Evolutionary conservation across 2,113 vertebrate species (phyloP).

Genomic region (Perca fluviatilis): DNA sequence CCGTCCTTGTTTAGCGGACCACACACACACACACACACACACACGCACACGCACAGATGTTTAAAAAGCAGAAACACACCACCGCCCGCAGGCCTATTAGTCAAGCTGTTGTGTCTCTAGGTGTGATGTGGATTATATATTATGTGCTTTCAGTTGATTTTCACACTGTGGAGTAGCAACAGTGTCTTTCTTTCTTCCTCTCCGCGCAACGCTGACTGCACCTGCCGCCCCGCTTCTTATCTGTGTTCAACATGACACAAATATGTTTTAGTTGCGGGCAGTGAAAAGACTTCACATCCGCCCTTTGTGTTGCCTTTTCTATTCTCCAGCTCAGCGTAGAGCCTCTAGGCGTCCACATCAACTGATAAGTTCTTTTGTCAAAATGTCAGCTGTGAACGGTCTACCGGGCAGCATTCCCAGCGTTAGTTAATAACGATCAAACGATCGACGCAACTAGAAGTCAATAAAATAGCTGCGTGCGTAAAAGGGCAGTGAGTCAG

Average conservation of each 20-base stretch:
- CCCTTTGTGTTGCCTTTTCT: constrained; percentile 29
- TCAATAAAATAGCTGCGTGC: constrained; percentile 40
- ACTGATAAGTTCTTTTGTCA: constrained; percentile 54
- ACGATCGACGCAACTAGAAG: constrained; percentile 25
- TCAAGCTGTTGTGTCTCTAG: constrained; percentile 15
- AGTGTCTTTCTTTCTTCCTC: neutral
- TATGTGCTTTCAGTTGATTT: neutral
- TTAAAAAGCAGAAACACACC: constrained; percentile 25
- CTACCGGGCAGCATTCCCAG: neutral
- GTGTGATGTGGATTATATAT: neutral
- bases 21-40: constrained; percentile 1
- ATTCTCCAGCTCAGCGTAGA: neutral
- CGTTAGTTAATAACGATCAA: constrained; percentile 28
- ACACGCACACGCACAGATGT: neutral
- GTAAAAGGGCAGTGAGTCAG: constrained; percentile 28
- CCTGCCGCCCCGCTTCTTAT: constrained; percentile 68
- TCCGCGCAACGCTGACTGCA: constrained; percentile 38
- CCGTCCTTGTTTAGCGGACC: constrained; percentile 11
- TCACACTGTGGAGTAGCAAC: neutral
- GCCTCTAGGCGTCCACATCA: neutral
- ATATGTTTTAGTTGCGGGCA: constrained; percentile 14
- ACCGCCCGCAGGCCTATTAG: neutral
- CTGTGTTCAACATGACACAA: constrained; percentile 37
- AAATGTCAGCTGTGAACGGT: constrained; percentile 31
- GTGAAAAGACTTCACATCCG: constrained; percentile 44